Conservation (phyloP, 2,113 vertebrate genomes). For the Hiodon alosoides region DNA sequence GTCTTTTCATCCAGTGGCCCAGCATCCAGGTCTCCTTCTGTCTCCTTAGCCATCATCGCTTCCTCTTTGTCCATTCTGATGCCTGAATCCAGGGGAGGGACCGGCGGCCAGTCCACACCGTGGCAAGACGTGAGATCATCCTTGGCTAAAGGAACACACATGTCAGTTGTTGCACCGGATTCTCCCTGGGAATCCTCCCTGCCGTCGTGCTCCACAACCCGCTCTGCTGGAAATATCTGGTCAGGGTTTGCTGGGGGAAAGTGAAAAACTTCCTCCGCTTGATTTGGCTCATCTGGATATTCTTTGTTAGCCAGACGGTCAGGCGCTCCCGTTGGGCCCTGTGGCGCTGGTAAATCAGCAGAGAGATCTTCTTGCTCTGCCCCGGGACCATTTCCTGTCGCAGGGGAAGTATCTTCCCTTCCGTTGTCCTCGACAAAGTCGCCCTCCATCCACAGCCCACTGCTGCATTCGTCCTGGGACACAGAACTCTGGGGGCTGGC, state of each 20-base stretch:
- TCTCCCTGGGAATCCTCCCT: constrained; percentile 34
- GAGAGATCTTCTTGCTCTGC: neutral
- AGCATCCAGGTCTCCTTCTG: neutral
- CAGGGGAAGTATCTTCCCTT: neutral
- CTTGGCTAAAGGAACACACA: constrained; percentile 25
- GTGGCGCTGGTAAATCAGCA: neutral
- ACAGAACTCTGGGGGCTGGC: constrained; percentile 20
- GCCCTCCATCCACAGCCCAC: constrained; percentile 32
- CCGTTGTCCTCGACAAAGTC: constrained; percentile 10
- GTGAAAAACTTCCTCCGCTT: constrained; percentile 36
- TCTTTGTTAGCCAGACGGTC: neutral
- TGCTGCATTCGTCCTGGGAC: constrained; percentile 18
- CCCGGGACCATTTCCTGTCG: constrained; percentile 31
- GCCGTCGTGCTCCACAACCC: constrained; percentile 26
- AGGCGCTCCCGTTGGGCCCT: neutral
- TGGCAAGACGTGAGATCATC: constrained; percentile 36
- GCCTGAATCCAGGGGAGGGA: neutral
- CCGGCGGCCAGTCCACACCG: neutral
- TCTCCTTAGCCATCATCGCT: neutral
- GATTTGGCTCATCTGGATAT: constrained; percentile 31
- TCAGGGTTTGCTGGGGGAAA: neutral
- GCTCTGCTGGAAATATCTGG: constrained; percentile 31
- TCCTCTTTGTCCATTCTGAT: neutral
- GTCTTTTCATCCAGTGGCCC: neutral
- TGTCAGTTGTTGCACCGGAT: constrained; percentile 38